Percentiles rank a stretch among this genome's conserved stretches.
Conservation (phyloP, 2,888 invertebrate species). For the Hylaea fasciaria region DNA sequence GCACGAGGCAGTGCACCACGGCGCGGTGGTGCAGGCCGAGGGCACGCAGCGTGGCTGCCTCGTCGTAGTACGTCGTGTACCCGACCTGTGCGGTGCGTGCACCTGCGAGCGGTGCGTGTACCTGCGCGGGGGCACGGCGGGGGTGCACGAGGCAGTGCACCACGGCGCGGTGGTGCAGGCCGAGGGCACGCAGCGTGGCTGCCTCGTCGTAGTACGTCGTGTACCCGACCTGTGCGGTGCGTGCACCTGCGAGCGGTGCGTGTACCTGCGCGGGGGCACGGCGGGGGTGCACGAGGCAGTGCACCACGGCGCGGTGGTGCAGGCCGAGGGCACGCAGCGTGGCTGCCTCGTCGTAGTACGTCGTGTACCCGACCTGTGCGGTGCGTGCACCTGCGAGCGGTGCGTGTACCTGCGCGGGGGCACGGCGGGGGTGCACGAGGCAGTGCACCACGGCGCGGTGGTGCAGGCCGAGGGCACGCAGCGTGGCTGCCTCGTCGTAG, state of each 20-base stretch:
- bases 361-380: no score
- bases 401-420: constrained; percentile 10
- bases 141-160: constrained; percentile 95
- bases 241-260: no score
- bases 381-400: no score
- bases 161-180: constrained; percentile 94
- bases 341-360: constrained; percentile 85
- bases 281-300: constrained; percentile 93
- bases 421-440: constrained; percentile 89
- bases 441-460: constrained; percentile 97
- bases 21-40: constrained; percentile 94
- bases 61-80: constrained; percentile 81
- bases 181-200: constrained; percentile 91
- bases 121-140: constrained; percentile 72
- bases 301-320: constrained; percentile 94
- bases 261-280: constrained; percentile 47
- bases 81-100: no score
- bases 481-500: constrained; percentile 88
- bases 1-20: constrained; percentile 91
- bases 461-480: constrained; percentile 92
- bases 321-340: constrained; percentile 93
- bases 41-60: constrained; percentile 90
- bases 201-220: constrained; percentile 83
- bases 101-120: neutral
- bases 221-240: no score